Evolutionary conservation across 2,888 invertebrate species (phyloP), one percentile per base, ranked within the genome.

Genomic region (Pterostichus niger): DNA sequence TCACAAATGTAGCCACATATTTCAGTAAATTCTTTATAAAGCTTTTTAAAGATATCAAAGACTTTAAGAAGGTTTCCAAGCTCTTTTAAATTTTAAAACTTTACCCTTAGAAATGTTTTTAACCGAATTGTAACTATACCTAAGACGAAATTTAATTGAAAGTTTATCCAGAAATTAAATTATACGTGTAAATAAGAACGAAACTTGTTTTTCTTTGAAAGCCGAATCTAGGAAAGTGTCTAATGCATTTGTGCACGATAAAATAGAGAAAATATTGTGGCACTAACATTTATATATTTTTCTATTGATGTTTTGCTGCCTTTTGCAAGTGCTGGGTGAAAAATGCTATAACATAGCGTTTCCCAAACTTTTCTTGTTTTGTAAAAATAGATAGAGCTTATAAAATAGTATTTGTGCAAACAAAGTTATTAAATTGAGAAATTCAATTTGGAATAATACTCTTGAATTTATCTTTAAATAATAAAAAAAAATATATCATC

Each of bases 11-110:
- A 31, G 59, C 31, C 35, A 64, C 64, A 64, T 40, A 64, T 35
- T 64, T 64, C 64, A 35, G 35, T 13, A 64, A 35, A 64, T 64
- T 64, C 61, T 64, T 64, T 64, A 31, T 35, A 35, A 64, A 64
- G 35, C 64, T 64, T 40, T 64, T 64, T 35, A 64, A 33, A 11
- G 35, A 64, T 35, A 64, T 64, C 64, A 64, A 64, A 64, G 35
- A 64, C 64, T 35, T 64, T 33, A 15, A 40, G 40, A 40, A 59
- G 10, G 31, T 59, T 59, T 59, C 59, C 64, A 35, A 40, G 33
- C 31, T 64, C 64, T 64, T 59, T 59, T 64, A 64, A 64, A 64
- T 64, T 64, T 64, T 64, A 35, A 64, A 64, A 64, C 64, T 64
- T 64, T 59, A 5, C 13, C 9, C 40, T 40, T 59, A 2, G 31